These are phyloP conservation scores for Andricus quercusramuli DNA, from an alignment of 2,888 invertebrate species.

Conservation along the genomic window DNA sequence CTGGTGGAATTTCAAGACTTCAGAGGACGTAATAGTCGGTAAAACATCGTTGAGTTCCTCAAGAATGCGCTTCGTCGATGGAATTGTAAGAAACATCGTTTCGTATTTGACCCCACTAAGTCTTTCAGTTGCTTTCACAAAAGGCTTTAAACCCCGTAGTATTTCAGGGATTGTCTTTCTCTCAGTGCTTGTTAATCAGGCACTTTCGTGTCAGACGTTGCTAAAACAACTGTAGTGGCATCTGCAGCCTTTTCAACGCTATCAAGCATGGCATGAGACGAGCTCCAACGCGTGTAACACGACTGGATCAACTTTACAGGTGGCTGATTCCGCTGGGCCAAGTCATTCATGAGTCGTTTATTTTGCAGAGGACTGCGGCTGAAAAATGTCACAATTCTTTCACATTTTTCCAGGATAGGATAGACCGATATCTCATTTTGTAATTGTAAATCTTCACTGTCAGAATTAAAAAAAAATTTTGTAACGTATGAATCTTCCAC, in stretches of 20 bases:
- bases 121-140: background rate
- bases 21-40: background rate
- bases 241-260: too few species aligned
- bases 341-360: background rate
- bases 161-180: constrained; percentile 15
- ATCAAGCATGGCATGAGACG: background rate
- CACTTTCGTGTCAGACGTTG: background rate
- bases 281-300: background rate
- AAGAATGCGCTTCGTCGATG: constrained; percentile 12
- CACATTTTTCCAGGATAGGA: background rate
- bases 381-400: background rate
- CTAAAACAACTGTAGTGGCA: background rate
- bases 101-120: background rate
- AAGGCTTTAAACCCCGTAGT: constrained; percentile 1
- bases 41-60: background rate
- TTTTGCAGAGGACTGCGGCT: background rate
- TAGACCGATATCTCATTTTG: background rate
- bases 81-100: constrained; percentile 18
- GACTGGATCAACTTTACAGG: background rate
- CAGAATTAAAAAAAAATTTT: too few species aligned
- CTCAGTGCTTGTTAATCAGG: background rate
- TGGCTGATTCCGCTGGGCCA: background rate
- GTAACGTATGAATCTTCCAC: too few species aligned
- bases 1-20: background rate
- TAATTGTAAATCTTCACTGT: too few species aligned